A percentile compares a stretch with the other conserved stretches of the same genome.
Conservation (phyloP, 2,888 invertebrate species). For the Amblyjoppa proteus region DNA sequence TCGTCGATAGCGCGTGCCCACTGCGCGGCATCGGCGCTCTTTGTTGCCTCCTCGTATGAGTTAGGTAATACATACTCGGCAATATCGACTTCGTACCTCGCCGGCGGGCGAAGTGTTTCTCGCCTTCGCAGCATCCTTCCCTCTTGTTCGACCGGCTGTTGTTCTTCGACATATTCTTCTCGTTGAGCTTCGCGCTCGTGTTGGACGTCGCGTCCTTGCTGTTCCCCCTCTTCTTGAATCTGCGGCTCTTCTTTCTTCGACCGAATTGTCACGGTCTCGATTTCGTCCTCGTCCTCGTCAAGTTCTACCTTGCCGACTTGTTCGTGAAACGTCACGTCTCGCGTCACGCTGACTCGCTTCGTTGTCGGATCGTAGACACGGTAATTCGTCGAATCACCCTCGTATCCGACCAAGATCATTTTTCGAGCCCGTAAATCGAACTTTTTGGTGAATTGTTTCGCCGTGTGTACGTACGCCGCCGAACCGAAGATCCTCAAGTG, state of each 20-base stretch:
- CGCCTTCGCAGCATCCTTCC: slow-evolving; percentile 37
- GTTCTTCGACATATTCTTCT: neutral
- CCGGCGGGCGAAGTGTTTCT: slow-evolving; percentile 15
- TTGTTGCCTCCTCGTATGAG: slow-evolving; percentile 51
- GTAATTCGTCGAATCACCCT: slow-evolving; percentile 47
- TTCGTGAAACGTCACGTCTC: slow-evolving; percentile 57
- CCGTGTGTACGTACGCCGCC: slow-evolving; percentile 42
- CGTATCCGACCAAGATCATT: slow-evolving; percentile 42
- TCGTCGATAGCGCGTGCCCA: slow-evolving; percentile 47
- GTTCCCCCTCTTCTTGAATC: neutral
- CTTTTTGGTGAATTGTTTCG: slow-evolving; percentile 62
- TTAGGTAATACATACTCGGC: slow-evolving; percentile 43
- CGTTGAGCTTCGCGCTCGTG: slow-evolving; percentile 21
- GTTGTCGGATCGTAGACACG: slow-evolving; percentile 48
- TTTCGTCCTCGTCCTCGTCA: slow-evolving; percentile 21
- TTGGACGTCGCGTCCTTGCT: slow-evolving; percentile 17
- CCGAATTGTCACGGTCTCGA: slow-evolving; percentile 10
- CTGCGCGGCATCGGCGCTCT: slow-evolving; percentile 38
- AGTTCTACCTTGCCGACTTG: slow-evolving; percentile 22
- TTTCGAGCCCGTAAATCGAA: slow-evolving; percentile 63
- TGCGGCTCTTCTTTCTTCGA: slow-evolving; percentile 17
- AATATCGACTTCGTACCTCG: slow-evolving; percentile 40
- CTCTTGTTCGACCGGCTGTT: slow-evolving; percentile 6
- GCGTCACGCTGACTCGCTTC: slow-evolving; percentile 37
- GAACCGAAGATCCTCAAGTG: slow-evolving; percentile 57